Evolutionary conservation across 2,797 vertebrate species (phyloP).

Genomic region (Limosa lapponica): DNA sequence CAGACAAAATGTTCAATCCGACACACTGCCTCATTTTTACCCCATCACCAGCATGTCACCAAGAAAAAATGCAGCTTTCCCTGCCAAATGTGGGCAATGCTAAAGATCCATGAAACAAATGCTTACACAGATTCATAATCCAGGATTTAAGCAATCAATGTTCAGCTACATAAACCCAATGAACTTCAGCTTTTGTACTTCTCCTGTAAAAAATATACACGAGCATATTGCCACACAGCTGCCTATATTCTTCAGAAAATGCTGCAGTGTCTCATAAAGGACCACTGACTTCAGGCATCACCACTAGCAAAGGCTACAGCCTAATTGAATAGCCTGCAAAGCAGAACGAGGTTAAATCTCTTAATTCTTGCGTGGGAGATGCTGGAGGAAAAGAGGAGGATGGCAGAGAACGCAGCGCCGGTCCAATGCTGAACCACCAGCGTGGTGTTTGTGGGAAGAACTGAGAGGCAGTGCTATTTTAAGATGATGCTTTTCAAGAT

Average conservation of each 20-base stretch:
- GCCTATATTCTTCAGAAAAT: not conserved
- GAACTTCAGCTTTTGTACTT: conserved; percentile 38
- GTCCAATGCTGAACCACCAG: not conserved
- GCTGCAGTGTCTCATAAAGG: not conserved
- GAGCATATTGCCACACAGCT: conserved; percentile 1
- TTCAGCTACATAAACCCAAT: conserved; percentile 19
- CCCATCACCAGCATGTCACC: conserved; percentile 42
- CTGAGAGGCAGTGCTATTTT: not conserved
- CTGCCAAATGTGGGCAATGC: conserved; percentile 42
- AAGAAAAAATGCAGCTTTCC: conserved; percentile 35
- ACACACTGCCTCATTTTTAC: conserved; percentile 42
- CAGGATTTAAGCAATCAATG: conserved; percentile 38
- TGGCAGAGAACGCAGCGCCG: not conserved
- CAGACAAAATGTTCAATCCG: conserved; percentile 48
- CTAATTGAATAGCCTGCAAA: not conserved
- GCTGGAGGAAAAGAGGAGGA: not conserved
- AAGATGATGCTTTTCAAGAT: not conserved
- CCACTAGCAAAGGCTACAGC: not conserved
- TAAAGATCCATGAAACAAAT: conserved; percentile 66
- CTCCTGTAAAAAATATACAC: conserved; percentile 31
- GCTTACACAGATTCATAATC: conserved; percentile 56
- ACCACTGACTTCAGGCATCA: not conserved
- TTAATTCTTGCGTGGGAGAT: not conserved
- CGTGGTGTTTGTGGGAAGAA: not conserved
- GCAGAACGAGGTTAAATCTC: not conserved